Evolutionary conservation across 2,797 vertebrate species (phyloP).

Genomic region (Otus scops): DNA sequence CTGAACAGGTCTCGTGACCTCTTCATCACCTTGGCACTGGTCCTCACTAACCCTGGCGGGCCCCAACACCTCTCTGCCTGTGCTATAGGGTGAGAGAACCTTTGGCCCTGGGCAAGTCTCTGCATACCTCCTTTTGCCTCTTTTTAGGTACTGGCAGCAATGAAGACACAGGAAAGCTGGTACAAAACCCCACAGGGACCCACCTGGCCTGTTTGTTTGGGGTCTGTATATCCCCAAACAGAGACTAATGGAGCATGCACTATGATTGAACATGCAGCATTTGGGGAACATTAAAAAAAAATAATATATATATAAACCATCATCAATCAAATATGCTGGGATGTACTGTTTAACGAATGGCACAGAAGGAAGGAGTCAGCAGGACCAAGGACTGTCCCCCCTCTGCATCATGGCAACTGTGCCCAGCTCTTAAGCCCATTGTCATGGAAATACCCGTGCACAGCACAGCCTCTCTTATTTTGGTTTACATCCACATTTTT

Average conservation of each 20-base stretch:
- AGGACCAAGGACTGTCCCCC: neutral
- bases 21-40: neutral
- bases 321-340: neutral
- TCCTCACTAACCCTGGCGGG: neutral
- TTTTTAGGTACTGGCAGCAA: neutral
- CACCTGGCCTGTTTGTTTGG: rapidly evolving
- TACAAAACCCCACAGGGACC: neutral
- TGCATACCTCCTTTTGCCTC: neutral
- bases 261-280: rapidly evolving
- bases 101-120: neutral
- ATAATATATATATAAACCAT: neutral
- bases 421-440: neutral
- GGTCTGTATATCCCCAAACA: neutral
- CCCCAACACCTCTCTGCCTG: neutral
- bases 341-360: neutral
- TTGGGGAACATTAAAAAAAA: neutral
- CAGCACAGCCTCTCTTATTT: neutral
- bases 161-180: neutral
- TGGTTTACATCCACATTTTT: neutral
- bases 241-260: neutral
- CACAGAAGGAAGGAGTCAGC: neutral
- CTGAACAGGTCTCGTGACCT: neutral
- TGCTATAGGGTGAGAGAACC: neutral
- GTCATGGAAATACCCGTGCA: rapidly evolving
- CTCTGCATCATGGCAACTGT: neutral